phyloP scores from a whole-genome alignment of 2,888 invertebrate species.

The Trissolcus japonicus region DNA sequence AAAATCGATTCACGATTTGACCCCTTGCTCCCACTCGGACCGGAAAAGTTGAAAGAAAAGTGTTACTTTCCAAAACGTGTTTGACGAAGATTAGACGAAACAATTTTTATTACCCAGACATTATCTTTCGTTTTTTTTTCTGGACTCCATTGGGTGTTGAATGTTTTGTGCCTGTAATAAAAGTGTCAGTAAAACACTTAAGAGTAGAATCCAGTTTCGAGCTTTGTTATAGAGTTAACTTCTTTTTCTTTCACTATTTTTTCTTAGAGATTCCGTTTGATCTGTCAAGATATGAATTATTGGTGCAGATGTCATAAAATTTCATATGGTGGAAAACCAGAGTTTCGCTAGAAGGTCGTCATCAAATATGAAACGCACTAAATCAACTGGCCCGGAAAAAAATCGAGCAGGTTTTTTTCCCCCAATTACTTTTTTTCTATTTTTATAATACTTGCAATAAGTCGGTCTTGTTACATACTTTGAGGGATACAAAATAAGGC shows the following conservation, averaged over 20 bases:
- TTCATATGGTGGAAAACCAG: too few relatives aligned
- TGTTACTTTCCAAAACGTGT: constrained; percentile 13
- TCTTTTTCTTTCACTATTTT: too few relatives aligned
- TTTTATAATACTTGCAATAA: too few relatives aligned
- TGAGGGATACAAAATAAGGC: too few relatives aligned
- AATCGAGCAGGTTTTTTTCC: too few relatives aligned
- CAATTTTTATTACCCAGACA: constrained; percentile 12
- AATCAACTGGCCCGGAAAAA: too few relatives aligned
- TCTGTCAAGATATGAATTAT: constrained; percentile 1
- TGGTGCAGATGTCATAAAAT: neutral
- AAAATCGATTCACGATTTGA: constrained; percentile 1
- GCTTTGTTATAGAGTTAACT: constrained; percentile 4
- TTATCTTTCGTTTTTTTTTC: constrained; percentile 17
- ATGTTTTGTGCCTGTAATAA: constrained; percentile 11
- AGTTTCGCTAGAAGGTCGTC: too few relatives aligned
- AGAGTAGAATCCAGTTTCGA: constrained; percentile 4
- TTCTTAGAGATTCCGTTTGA: neutral
- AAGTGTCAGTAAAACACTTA: constrained; percentile 18
- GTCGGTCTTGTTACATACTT: too few relatives aligned
- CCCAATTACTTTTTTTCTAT: too few relatives aligned
- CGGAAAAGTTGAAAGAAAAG: neutral
- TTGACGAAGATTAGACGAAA: constrained; percentile 6
- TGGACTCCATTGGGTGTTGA: neutral
- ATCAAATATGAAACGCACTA: too few relatives aligned
- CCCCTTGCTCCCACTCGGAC: neutral